Evolutionary conservation across 1,140 invertebrate genomes (phyloP), one percentile per base, ranked within the genome.

Genomic region (Aphis craccivora): DNA sequence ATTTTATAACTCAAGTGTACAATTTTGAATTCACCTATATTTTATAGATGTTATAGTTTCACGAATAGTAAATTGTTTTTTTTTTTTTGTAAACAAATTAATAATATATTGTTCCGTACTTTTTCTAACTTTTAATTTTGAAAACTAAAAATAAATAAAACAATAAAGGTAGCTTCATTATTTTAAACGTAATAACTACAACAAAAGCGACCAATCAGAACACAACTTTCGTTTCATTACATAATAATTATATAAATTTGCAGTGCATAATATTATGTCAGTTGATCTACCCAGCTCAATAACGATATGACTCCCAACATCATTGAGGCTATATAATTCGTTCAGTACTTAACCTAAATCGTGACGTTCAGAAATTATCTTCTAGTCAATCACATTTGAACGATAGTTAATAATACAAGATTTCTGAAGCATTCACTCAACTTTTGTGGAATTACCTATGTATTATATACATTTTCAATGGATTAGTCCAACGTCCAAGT

Each of bases 71-170:
- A 76, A n/a, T n/a, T 76, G 18, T 76, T 45, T 45, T 40, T 40
- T 76, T 60, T 76, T 5, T n/a, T 30, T 20, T 14, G 60, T 76
- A 35, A 76, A 76, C 4, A 76, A 18, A 76, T 76, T n/a, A n/a
- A n/a, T 76, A 76, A 76, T n/a, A 76, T 76, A 76, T 6, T 76
- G 14, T 76, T n/a, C 14, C 5, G 30, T 76, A n/a, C 30, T 35
- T 18, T 76, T 76, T 76, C 60, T 76, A 18, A n/a, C 30, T 76
- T 76, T 76, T 76, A 76, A 76, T 76, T 76, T 35, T 76, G 4
- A n/a, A 18, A 76, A 76, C 30, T n/a, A 76, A 76, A 76, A 76
- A 76, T 76, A 76, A 76, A 76, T n/a, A 76, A n/a, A 76, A 76
- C 60, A 76, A 76, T 76, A 76, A 76, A 76, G 30, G 14, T 76